Base-by-base conservation (phyloP, 1,140 invertebrate genomes). In the Liolophura sinensis region DNA sequence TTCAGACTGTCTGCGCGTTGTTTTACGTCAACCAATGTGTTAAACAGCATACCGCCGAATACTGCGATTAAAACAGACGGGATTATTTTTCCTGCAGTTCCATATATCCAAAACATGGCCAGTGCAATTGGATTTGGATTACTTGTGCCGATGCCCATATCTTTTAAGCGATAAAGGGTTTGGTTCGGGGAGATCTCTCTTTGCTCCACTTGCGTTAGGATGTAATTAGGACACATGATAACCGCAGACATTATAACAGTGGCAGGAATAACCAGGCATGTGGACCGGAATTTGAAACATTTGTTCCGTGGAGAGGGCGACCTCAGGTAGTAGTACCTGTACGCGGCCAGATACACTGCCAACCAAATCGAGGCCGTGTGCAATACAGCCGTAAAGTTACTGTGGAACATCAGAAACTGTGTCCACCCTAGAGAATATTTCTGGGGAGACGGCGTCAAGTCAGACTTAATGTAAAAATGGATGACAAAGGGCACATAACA, bases 321-420 rank as follows among this genome's bases (percentile, higher is more conserved):
- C 89, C 1, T 92, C 90, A 82, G 89, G 78, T 75, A 88, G 85
- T 15, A 95, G 31, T 40, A 40, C 9, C 31, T 40, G 31, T 5
- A 40, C 3, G 31, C 31, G 0, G 95, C 95, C 66, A 98, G 84
- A 11, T 92, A 92, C 0, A 98, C 91, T 0, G 95, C 96, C 67
- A 98, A 82, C 89, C 93, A 96, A 62, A 96, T 96, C 0, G 94
- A 95, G 51, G 96, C 92, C 0, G 95, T 96, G 82, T 98, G 96
- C 77, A 92, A 88, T 0, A 94, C 92, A 88, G 87, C 80, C 6
- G 87, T 85, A 77, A 95, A 93, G 71, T 94, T 78, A 16, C 74
- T 72, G 71, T 83, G 81, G 5, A 80, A 52, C 3, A 73, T 72
- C 18, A 81, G 64, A 63, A 77, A 82, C 22, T 67, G 25, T n/a